Base-by-base conservation (phyloP, 2,888 invertebrate genomes). In the Agrotis clavis region DNA sequence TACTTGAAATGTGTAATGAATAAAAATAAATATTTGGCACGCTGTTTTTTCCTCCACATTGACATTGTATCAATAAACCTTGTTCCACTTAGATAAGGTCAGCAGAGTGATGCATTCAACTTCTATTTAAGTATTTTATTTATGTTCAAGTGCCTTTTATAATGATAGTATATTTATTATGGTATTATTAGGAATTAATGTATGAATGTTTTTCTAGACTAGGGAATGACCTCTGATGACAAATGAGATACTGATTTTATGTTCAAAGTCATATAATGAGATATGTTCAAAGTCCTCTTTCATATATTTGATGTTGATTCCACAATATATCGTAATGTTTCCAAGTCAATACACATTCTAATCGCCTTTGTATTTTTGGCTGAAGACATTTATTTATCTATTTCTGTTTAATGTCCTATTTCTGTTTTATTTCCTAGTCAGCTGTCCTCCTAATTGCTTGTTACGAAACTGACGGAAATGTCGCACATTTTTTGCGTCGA, bases 21-120 rank as follows among this genome's bases (percentile, higher is more conserved):
- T 25, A 35, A 53, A 41, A 56, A 69, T 11, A 79, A 69, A 80
- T 75, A 66, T 75, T 76, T 56, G 60, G 62, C 9, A 16, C 9
- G 48, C 11, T 19, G 60, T 47, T 66, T 81, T 81, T 78, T 79
- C 79, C 82, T 82, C 30, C 30, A 54, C 79, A 56, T 65, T 71
- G 81, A 54, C 81, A 74, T 74, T 78, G 68, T 63, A 71, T 47
- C 25, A 54, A 61, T 53, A 13, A 80, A 60, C 81, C 81, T 81
- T 79, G 81, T 60, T 69, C 82, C 62, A 74, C 74, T 79, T 82
- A 11, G 41, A 35, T 67, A 51, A 81, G 81, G 81, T 71, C 71
- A 53, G 47, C 66, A 77, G 72, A 54, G 56, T 60, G 62, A 69
- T 73, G 63, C 66, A 65, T 67, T 64, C 54, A 68, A 68, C 21